Percentiles rank a stretch among this genome's conserved stretches.
phyloP scores from a whole-genome alignment of 1,140 invertebrate species.

The Gonioctena quinquepunctata region DNA sequence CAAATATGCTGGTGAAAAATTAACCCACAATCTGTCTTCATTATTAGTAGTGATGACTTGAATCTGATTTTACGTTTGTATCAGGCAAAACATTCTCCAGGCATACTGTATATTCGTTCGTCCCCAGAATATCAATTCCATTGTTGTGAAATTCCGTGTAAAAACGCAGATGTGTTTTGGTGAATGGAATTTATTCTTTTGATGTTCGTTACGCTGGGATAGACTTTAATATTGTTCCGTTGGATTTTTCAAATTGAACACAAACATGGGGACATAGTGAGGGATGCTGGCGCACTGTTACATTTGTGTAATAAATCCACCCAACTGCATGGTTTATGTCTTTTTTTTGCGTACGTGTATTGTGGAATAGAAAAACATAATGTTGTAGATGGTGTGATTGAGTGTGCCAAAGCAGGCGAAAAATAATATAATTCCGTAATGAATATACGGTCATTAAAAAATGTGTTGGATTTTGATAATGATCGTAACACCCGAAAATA shows the following conservation, averaged over 20 bases:
- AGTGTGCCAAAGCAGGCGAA: background rate
- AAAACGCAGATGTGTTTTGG: background rate
- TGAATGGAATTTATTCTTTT: conserved; percentile 1
- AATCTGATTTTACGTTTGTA: too few species aligned
- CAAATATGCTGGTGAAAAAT: too few species aligned
- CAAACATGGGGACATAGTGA: background rate
- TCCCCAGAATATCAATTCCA: background rate
- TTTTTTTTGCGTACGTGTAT: background rate
- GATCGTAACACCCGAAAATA: too few species aligned
- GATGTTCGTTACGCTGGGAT: conserved; percentile 4
- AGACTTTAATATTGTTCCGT: background rate
- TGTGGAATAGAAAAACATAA: background rate
- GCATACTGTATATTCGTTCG: background rate
- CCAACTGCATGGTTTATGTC: background rate
- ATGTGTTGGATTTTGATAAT: background rate
- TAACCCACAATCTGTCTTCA: too few species aligned
- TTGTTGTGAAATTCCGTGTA: background rate
- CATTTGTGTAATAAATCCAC: conserved; percentile 5
- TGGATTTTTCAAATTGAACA: conserved; percentile 1
- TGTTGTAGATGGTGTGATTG: background rate
- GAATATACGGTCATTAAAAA: background rate
- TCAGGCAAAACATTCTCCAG: too few species aligned
- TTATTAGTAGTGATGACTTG: too few species aligned
- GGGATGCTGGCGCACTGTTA: background rate
- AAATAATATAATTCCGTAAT: too few species aligned